These are phyloP conservation scores for Entomyzon cyanotis DNA, from an alignment of 2,113 vertebrate genomes.

Conservation along the genomic window DNA sequence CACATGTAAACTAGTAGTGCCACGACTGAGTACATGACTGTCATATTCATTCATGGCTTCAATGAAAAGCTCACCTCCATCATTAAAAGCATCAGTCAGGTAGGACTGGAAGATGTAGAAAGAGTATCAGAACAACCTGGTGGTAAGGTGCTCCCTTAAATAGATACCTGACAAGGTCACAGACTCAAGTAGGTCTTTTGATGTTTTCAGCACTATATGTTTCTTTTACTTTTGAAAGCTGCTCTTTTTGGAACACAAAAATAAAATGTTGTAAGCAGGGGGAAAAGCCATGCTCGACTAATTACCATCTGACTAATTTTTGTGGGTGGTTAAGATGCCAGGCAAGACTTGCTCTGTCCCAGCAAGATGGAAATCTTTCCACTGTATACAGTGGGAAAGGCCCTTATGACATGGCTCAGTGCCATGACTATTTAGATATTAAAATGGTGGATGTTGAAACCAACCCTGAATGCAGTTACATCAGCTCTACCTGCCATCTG, in stretches of 20 bases:
- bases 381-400: not conserved
- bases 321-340: not conserved
- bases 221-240: not conserved
- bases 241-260: not conserved
- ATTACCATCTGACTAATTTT: not conserved
- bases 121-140: not conserved
- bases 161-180: not conserved
- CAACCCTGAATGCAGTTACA: not conserved
- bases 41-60: not conserved
- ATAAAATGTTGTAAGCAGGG: not conserved
- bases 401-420: not conserved
- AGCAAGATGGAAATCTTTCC: not conserved
- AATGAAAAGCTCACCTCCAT: not conserved
- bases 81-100: not conserved
- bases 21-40: too few species aligned
- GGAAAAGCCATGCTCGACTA: not conserved
- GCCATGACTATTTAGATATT: not conserved
- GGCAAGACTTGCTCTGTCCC: not conserved
- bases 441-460: not conserved
- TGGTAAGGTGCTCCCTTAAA: not conserved
- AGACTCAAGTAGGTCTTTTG: not conserved
- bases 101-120: not conserved
- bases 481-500: not conserved
- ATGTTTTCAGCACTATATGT: not conserved
- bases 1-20: not conserved